Evolutionary conservation across 2,797 vertebrate genomes (phyloP).

Genomic region (Holocentrus rufus): DNA sequence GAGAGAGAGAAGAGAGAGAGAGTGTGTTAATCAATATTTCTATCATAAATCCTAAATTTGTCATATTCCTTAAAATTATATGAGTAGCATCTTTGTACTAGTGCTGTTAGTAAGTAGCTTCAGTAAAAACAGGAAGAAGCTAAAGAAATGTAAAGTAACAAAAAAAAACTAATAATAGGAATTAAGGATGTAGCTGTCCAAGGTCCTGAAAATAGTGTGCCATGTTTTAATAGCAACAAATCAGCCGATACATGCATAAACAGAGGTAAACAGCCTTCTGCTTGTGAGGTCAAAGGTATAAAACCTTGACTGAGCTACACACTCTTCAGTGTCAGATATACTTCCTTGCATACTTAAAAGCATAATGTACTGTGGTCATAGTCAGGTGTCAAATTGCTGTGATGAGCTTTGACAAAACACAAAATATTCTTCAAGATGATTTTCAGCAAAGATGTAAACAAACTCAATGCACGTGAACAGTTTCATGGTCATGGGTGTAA

Average conservation of each 20-base stretch:
- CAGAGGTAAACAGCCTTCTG: neutral
- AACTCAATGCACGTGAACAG: neutral
- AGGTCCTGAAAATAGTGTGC: conserved; percentile 1
- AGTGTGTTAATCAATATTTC: neutral
- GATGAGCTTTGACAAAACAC: neutral
- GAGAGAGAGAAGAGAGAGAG: neutral
- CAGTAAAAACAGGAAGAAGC: neutral
- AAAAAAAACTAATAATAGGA: neutral
- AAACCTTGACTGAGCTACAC: neutral
- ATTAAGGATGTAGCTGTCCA: neutral
- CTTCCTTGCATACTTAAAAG: neutral
- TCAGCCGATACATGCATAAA: too few relatives aligned
- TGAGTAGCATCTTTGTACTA: neutral
- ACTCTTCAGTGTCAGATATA: neutral
- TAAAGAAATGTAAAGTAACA: neutral
- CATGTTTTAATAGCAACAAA: neutral
- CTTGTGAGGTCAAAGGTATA: neutral
- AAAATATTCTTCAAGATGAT: neutral
- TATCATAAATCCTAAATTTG: too few relatives aligned
- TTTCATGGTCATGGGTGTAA: too few relatives aligned
- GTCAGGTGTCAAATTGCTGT: neutral
- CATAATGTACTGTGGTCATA: neutral
- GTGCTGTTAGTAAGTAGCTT: neutral
- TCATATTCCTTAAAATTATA: too few relatives aligned
- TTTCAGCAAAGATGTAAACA: neutral